Evolutionary conservation across 1,140 invertebrate species (phyloP), one percentile per base, ranked within the genome.

Genomic region (Diuraphis noxia): DNA sequence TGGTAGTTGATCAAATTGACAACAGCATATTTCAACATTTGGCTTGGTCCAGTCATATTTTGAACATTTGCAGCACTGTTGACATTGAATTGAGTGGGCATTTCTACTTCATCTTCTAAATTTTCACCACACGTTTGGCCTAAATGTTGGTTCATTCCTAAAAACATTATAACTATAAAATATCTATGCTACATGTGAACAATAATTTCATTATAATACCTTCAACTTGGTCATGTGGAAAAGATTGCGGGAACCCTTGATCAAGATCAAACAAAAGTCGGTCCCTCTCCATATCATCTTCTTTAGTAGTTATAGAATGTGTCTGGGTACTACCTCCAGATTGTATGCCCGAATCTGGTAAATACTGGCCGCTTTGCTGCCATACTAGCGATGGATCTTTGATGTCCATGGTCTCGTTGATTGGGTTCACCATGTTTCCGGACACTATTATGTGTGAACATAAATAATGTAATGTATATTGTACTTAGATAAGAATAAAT

Each of bases 1-100:
- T 99, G 98, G 94, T 99, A 99, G 94, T 99, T 99, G 93, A 99
- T 99, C 91, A 99, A 95, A 94, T 99, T 99, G n/a, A 99, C 98
- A 84, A 99, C 98, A 79, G 99, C 99, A 94, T 99, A 98, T 94
- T 98, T 98, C 91, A 99, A 94, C 97, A 99, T 98, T 94, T 99
- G 98, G 86, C 98, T 98, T 3, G 99, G 99, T 93, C 99, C 98
- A 86, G 98, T 96, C 87, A 99, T 95, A 93, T 98, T 96, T 93
- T 99, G 98, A 19, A 99, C 99, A 92, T 98, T 98, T 72, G 98
- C 99, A 4, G 98, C 97, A 94, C 99, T 98, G 56, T 96, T 96
- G 6, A 97, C 96, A 94, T 99, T 98, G 93, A 98, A 97, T 93
- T 99, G 98, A 7, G 98, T 99, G 34, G 98, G 98, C 92, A 99